Conservation (phyloP, 2,113 vertebrate genomes). For the Pseudorhombus dupliciocellatus region DNA sequence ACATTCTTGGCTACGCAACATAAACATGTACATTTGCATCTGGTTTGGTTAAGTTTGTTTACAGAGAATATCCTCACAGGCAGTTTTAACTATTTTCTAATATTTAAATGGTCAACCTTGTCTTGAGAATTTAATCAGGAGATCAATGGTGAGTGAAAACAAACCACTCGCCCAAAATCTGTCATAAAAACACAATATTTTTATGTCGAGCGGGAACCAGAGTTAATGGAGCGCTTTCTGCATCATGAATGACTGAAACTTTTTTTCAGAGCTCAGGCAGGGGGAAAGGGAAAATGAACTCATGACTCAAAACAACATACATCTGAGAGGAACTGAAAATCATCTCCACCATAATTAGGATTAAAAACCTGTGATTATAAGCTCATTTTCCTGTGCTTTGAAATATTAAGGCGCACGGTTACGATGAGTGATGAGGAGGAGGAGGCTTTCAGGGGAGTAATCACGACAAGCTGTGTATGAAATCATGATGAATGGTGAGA, state of each 20-base stretch:
- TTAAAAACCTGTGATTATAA: neutral
- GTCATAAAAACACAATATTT: too few relatives aligned
- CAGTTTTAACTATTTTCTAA: neutral
- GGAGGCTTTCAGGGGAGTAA: neutral
- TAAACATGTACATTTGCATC: neutral
- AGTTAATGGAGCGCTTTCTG: neutral
- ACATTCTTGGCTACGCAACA: neutral
- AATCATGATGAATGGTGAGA: constrained; percentile 27
- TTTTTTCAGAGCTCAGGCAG: neutral
- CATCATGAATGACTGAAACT: neutral
- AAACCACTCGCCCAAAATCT: too few relatives aligned
- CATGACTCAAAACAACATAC: neutral
- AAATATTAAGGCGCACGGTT: neutral
- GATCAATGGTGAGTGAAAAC: too few relatives aligned
- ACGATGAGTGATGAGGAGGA: neutral
- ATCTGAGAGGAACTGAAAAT: neutral
- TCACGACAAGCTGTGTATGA: neutral
- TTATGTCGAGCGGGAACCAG: neutral
- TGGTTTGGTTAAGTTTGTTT: too few relatives aligned
- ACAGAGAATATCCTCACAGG: too few relatives aligned
- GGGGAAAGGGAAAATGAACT: too few relatives aligned
- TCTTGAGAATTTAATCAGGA: too few relatives aligned
- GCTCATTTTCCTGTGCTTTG: neutral
- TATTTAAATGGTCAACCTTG: neutral
- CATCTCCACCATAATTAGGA: neutral